Conservation (phyloP, 2,888 invertebrate species). For the Girardia tigrina region DNA sequence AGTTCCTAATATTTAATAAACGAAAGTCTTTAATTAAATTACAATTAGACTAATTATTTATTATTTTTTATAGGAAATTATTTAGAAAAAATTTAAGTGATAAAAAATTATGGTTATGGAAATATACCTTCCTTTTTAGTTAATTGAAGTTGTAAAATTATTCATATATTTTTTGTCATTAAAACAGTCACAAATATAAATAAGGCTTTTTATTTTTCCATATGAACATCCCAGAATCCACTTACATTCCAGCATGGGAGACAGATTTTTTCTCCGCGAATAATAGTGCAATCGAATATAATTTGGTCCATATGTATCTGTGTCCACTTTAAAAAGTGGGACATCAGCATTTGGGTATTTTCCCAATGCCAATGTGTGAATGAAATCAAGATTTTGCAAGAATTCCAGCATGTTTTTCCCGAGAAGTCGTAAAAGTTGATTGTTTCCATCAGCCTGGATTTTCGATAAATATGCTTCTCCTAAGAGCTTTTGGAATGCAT, state of each 20-base stretch:
- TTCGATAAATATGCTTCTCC: conserved; percentile 41
- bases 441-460: conserved; percentile 40
- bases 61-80: too few relatives aligned
- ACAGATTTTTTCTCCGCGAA: conserved; percentile 40
- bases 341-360: conserved; percentile 41
- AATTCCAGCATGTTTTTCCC: conserved; percentile 41
- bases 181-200: too few relatives aligned
- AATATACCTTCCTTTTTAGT: too few relatives aligned
- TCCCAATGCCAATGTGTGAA: conserved; percentile 40
- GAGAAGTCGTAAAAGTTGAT: conserved; percentile 41
- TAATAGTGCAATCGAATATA: conserved; percentile 42
- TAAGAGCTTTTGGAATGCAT: conserved; percentile 40
- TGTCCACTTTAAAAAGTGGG: conserved; percentile 42
- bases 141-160: too few relatives aligned
- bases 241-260: conserved; percentile 41
- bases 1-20: too few relatives aligned
- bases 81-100: too few relatives aligned
- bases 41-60: too few relatives aligned
- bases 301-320: conserved; percentile 39
- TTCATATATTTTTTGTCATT: too few relatives aligned
- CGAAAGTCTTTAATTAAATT: too few relatives aligned
- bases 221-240: too few relatives aligned
- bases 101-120: too few relatives aligned
- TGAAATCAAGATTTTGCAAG: conserved; percentile 42
- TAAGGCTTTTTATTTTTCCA: too few relatives aligned